phyloP scores from a whole-genome alignment of 2,797 vertebrate species.

The Alfaro cultratus region DNA sequence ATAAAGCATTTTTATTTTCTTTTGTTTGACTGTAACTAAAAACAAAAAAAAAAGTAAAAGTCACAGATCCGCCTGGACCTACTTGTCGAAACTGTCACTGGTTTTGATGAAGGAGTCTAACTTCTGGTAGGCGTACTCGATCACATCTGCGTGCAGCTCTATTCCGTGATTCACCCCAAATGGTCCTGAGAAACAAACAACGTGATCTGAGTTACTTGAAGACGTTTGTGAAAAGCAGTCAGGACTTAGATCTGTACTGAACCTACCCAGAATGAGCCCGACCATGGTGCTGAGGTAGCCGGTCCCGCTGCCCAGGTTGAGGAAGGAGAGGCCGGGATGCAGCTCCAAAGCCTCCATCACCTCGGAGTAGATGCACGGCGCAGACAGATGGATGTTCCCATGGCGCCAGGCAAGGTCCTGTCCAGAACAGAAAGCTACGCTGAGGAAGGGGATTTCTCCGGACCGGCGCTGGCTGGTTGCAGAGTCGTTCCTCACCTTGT shows the following conservation, averaged over 20 bases:
- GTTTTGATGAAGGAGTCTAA: constrained; percentile 95
- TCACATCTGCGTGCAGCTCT: constrained; percentile 93
- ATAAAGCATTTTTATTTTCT: neutral
- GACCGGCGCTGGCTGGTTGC: neutral
- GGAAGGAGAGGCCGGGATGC: constrained; percentile 93
- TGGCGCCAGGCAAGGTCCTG: constrained; percentile 95
- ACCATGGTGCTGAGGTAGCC: constrained; percentile 99
- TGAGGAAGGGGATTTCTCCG: neutral
- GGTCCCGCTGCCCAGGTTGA: constrained; percentile 96
- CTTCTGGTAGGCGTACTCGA: constrained; percentile 94
- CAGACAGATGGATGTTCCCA: constrained; percentile 96
- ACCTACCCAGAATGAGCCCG: constrained; percentile 91
- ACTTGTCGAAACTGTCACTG: constrained; percentile 97
- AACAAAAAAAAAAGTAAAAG: neutral
- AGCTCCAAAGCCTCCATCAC: constrained; percentile 98
- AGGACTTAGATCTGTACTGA: neutral
- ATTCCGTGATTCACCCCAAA: constrained; percentile 96
- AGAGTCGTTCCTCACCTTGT: constrained; percentile 77
- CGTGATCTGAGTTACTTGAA: no score
- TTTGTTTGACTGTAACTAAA: neutral
- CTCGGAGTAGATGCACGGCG: constrained; percentile 97
- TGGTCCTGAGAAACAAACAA: constrained; percentile 81
- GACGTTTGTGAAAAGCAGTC: no score
- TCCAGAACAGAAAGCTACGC: neutral
- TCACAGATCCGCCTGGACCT: constrained; percentile 41